phyloP scores from a whole-genome alignment of 2,888 invertebrate genomes.

The Cosmia trapezina region DNA sequence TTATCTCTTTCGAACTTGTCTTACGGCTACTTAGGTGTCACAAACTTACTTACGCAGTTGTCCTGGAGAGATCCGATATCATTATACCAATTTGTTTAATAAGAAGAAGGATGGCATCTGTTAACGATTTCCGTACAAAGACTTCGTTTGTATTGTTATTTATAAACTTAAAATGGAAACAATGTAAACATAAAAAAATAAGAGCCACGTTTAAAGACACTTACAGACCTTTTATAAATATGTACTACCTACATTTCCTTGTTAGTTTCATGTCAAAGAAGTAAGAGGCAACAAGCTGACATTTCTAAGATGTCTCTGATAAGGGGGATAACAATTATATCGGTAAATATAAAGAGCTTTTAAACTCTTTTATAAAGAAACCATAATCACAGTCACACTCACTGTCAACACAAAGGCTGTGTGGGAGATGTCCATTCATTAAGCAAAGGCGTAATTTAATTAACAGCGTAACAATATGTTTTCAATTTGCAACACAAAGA shows the following conservation, averaged over 20 bases:
- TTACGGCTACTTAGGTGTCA: constrained; percentile 76
- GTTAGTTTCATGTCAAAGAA: constrained; percentile 3
- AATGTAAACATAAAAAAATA: background rate
- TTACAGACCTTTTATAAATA: background rate
- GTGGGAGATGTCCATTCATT: constrained; percentile 42
- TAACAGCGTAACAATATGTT: constrained; percentile 62
- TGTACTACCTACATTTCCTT: background rate
- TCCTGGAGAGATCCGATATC: constrained; percentile 52
- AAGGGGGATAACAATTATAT: background rate
- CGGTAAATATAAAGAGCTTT: background rate
- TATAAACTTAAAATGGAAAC: background rate
- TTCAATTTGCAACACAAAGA: constrained; percentile 70
- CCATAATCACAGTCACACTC: constrained; percentile 14
- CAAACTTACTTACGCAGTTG: constrained; percentile 74
- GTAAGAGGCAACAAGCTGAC: background rate
- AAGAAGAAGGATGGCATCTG: background rate
- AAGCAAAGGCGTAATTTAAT: constrained; percentile 56
- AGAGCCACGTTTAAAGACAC: background rate
- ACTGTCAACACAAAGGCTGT: constrained; percentile 24
- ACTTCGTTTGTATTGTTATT: background rate
- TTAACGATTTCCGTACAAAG: background rate
- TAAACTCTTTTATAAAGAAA: constrained; percentile 9
- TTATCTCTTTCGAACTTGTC: constrained; percentile 82
- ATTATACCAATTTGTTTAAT: constrained; percentile 59
- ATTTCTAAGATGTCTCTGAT: background rate